These are phyloP conservation scores for Ficedula albicollis DNA, from an alignment of 2,797 vertebrate genomes.

Conservation along the genomic window DNA sequence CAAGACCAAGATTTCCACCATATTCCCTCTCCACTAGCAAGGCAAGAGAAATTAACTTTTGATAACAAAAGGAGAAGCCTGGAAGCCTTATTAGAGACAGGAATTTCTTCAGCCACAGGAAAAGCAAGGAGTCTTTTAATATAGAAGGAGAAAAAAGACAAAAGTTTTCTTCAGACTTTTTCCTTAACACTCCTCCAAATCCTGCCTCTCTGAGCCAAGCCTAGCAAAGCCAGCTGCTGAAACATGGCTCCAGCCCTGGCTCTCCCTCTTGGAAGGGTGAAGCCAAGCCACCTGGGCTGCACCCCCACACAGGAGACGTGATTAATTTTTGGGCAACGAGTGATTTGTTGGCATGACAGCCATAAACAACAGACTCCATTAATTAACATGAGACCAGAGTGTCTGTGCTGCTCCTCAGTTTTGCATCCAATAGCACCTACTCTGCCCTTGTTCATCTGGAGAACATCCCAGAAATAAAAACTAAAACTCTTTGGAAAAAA, in stretches of 20 bases:
- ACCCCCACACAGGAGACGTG: neutral
- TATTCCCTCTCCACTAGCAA: neutral
- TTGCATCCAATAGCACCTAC: conserved; percentile 9
- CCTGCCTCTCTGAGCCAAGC: neutral
- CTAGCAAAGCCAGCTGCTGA: neutral
- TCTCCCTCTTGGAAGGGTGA: neutral
- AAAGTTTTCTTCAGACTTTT: neutral
- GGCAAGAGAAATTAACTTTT: neutral
- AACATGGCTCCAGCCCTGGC: neutral
- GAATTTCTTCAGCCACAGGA: neutral
- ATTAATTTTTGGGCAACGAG: conserved; percentile 55
- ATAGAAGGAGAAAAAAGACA: neutral
- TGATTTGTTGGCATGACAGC: conserved; percentile 62
- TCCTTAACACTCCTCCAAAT: neutral
- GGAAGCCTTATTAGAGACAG: neutral
- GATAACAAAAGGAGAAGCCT: neutral
- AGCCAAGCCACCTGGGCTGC: neutral
- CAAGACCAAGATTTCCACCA: neutral
- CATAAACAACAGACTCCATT: conserved; percentile 75
- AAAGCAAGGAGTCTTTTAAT: neutral
- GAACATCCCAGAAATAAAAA: neutral
- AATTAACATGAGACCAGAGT: conserved; percentile 46
- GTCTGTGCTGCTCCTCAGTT: conserved; percentile 24
- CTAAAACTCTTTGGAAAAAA: neutral
- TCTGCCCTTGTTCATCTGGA: neutral